Percentiles rank a stretch among this genome's conserved stretches.
These are phyloP conservation scores for Centroberyx gerrardi DNA, from an alignment of 2,797 vertebrate species.

Conservation along the genomic window DNA sequence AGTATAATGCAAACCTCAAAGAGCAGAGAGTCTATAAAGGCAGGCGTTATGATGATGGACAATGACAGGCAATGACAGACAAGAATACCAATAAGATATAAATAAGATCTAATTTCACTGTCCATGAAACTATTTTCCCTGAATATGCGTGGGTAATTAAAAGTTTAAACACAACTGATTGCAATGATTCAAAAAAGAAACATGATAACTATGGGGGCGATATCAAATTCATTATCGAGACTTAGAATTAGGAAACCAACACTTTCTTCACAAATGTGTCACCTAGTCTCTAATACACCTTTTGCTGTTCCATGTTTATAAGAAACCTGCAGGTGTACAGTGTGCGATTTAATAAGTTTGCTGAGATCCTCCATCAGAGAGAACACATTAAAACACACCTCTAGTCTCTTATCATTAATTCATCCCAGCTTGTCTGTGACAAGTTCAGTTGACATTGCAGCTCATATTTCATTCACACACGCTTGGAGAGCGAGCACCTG, in stretches of 20 bases:
- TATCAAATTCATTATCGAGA: slow-evolving; percentile 26
- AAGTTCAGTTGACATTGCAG: slow-evolving; percentile 83
- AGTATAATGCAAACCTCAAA: slow-evolving; percentile 62
- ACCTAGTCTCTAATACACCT: slow-evolving; percentile 55
- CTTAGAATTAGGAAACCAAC: slow-evolving; percentile 32
- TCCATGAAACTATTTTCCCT: neutral
- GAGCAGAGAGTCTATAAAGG: slow-evolving; percentile 64
- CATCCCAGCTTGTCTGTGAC: slow-evolving; percentile 82
- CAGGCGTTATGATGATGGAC: slow-evolving; percentile 12
- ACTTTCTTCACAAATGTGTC: slow-evolving; percentile 43
- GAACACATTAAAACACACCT: slow-evolving; percentile 80
- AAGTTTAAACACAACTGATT: slow-evolving; percentile 67
- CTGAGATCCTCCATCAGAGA: slow-evolving; percentile 70
- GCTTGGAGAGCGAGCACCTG: slow-evolving; percentile 72
- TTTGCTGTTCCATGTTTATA: slow-evolving; percentile 51
- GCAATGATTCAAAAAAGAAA: slow-evolving; percentile 48
- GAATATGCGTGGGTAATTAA: slow-evolving; percentile 19
- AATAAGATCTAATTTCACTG: neutral
- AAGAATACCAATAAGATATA: neutral
- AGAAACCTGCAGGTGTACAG: slow-evolving; percentile 69
- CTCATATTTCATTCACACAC: slow-evolving; percentile 83
- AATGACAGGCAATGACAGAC: slow-evolving; percentile 17
- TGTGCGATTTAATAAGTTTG: slow-evolving; percentile 63
- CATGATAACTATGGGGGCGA: slow-evolving; percentile 35
- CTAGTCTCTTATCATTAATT: slow-evolving; percentile 82